Conservation (phyloP, 2,113 vertebrate genomes). For the Heterocephalus glaber region DNA sequence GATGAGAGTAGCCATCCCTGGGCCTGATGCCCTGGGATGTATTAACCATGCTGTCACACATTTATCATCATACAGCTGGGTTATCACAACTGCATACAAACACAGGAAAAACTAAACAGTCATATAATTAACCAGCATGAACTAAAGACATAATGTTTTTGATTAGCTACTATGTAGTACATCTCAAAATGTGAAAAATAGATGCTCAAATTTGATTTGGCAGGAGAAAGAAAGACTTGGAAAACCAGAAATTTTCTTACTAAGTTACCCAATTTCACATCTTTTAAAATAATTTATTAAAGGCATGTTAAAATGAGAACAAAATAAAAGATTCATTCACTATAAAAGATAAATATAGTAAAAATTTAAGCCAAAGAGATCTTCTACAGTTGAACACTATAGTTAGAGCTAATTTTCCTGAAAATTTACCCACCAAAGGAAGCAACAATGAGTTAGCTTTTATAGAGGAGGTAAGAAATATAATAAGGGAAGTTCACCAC, state of each 20-base stretch:
- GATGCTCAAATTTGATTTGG: conserved; percentile 37
- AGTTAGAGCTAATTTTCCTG: not conserved
- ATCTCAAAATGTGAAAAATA: conserved; percentile 19
- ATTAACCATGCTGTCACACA: not conserved
- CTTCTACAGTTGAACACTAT: not conserved
- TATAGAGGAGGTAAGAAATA: not conserved
- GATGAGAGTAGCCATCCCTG: not conserved
- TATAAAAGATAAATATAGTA: not conserved
- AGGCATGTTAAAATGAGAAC: conserved; percentile 63
- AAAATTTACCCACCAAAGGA: not conserved
- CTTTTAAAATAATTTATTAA: conserved; percentile 62
- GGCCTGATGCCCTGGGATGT: not conserved
- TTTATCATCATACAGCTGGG: not conserved
- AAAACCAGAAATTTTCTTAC: conserved; percentile 44
- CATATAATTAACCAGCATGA: not conserved
- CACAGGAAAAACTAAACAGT: not conserved
- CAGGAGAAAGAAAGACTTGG: conserved; percentile 41
- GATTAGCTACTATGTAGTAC: not conserved
- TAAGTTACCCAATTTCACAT: conserved; percentile 58
- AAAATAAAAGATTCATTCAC: conserved; percentile 35
- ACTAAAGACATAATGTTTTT: not conserved
- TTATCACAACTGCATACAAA: not conserved
- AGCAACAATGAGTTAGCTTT: not conserved
- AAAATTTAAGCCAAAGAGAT: not conserved
- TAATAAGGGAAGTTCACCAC: not conserved